These are phyloP conservation scores for Melanocharis versteri DNA, from an alignment of 2,113 vertebrate genomes.

Conservation along the genomic window DNA sequence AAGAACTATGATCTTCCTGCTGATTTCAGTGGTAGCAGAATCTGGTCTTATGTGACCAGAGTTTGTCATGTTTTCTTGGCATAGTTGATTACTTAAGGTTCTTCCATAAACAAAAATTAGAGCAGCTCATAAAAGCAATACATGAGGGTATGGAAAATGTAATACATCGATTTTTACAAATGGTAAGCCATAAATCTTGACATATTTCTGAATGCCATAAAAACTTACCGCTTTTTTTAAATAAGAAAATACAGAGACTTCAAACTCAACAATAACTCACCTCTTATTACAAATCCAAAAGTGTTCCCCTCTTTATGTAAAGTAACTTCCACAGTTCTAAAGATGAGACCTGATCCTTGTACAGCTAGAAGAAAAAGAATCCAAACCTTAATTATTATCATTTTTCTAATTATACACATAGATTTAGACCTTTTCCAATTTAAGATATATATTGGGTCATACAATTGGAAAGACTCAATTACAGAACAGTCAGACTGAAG, in stretches of 20 bases:
- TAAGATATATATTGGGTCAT: neutral
- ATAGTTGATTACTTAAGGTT: neutral
- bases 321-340: conserved; percentile 94
- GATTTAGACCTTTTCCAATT: neutral
- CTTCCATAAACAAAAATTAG: neutral
- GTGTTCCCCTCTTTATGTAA: conserved; percentile 98
- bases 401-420: neutral
- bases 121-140: neutral
- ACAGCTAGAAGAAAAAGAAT: conserved; percentile 72
- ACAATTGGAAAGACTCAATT: neutral
- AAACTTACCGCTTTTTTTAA: neutral
- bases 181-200: neutral
- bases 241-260: neutral
- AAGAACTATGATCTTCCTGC: neutral
- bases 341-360: conserved; percentile 92
- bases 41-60: neutral
- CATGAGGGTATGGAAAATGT: neutral
- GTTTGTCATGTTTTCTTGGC: neutral
- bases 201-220: neutral
- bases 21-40: neutral
- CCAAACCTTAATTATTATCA: neutral
- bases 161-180: neutral
- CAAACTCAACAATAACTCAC: conserved; percentile 68
- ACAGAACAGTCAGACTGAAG: neutral
- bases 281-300: conserved; percentile 97